Evolutionary conservation across 2,888 invertebrate genomes (phyloP).

Genomic region (Drosophila tripunctata): DNA sequence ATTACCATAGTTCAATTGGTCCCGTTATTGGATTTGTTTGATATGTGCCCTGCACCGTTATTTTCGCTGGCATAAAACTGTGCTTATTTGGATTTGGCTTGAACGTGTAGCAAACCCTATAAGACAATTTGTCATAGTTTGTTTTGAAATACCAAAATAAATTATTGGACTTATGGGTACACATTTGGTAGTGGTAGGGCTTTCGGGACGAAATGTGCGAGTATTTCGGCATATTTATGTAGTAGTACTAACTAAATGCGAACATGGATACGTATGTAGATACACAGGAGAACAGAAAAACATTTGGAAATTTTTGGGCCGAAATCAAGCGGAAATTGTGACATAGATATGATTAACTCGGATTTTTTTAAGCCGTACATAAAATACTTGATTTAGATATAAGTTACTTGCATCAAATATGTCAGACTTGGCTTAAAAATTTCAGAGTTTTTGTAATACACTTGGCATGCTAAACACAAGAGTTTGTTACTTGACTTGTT

Average conservation of each 20-base stretch:
- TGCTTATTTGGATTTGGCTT: conserved; percentile 83
- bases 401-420: too few relatives aligned
- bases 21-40: conserved; percentile 82
- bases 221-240: background rate
- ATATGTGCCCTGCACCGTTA: conserved; percentile 82
- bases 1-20: conserved; percentile 83
- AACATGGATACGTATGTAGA: background rate
- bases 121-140: conserved; percentile 46
- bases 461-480: too few relatives aligned
- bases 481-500: too few relatives aligned
- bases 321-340: too few relatives aligned
- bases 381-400: too few relatives aligned
- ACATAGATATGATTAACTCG: too few relatives aligned
- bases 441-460: too few relatives aligned
- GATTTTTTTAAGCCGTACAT: too few relatives aligned
- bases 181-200: background rate
- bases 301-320: too few relatives aligned
- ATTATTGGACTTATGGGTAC: background rate
- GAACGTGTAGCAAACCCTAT: conserved; percentile 83
- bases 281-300: too few relatives aligned
- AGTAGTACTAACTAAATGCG: conserved; percentile 2
- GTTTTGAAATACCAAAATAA: background rate
- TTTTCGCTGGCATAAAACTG: conserved; percentile 82
- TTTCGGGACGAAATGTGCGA: background rate
- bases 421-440: too few relatives aligned